Evolutionary conservation across 2,113 vertebrate species (phyloP).

Genomic region (Etia nguti): DNA sequence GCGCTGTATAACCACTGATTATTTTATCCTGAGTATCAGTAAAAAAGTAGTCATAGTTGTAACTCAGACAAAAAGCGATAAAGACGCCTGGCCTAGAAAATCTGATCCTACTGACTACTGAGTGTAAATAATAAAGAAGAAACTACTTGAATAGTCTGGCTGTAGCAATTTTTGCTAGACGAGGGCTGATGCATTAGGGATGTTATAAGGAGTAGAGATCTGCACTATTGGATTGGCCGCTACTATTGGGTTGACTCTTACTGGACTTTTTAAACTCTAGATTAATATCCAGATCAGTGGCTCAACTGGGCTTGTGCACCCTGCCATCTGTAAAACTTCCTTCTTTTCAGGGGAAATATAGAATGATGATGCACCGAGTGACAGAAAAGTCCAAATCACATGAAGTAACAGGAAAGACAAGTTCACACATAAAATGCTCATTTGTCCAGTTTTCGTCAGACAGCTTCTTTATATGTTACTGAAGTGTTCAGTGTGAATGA

Average conservation of each 20-base stretch:
- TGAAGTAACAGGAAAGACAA: not conserved
- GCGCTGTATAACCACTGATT: not conserved
- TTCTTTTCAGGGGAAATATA: not conserved
- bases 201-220: constrained; percentile 9
- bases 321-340: not conserved
- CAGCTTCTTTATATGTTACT: not conserved
- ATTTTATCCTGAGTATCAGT: not conserved
- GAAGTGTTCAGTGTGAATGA: not conserved
- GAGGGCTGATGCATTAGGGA: not conserved
- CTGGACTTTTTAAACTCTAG: not conserved
- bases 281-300: not conserved
- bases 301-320: not conserved
- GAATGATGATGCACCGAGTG: not conserved
- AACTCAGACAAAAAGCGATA: constrained; percentile 40
- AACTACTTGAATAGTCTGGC: constrained; percentile 41
- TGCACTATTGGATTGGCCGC: constrained; percentile 13
- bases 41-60: constrained; percentile 23
- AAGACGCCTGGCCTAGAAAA: constrained; percentile 59
- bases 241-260: constrained; percentile 3
- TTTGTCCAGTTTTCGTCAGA: not conserved
- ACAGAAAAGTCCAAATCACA: not conserved
- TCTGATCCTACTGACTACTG: constrained; percentile 56
- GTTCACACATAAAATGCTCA: not conserved
- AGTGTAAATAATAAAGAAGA: constrained; percentile 73
- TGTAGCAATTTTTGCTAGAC: not conserved